A percentile compares a stretch with the other conserved stretches of the same genome.
These are phyloP conservation scores for Nebria salina DNA, from an alignment of 2,888 invertebrate species.

Conservation along the genomic window DNA sequence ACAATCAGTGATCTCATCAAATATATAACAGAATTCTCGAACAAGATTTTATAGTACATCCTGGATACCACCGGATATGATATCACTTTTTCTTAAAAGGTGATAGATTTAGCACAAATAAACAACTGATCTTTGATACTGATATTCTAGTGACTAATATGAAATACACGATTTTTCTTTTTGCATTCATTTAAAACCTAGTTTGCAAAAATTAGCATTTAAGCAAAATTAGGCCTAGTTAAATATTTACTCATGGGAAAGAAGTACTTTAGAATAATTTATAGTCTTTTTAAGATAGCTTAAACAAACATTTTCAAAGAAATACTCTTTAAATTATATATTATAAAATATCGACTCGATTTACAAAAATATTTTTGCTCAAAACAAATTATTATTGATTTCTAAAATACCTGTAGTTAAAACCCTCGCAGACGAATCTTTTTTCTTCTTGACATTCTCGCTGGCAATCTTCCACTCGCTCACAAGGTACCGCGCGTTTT, in stretches of 20 bases:
- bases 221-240: background rate
- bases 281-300: background rate
- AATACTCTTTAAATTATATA: background rate
- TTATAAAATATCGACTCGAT: background rate
- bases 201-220: background rate
- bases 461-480: slow-evolving; percentile 79
- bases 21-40: background rate
- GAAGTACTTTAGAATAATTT: background rate
- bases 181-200: background rate
- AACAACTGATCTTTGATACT: slow-evolving; percentile 4
- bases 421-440: slow-evolving; percentile 82
- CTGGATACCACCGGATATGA: slow-evolving; percentile 7
- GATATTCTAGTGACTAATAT: slow-evolving; percentile 1
- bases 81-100: slow-evolving; percentile 4
- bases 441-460: slow-evolving; percentile 79
- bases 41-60: background rate
- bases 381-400: no score
- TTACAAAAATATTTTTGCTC: background rate
- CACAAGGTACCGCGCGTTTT: slow-evolving; percentile 74
- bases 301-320: background rate
- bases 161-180: background rate
- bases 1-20: slow-evolving; percentile 12
- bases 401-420: slow-evolving; percentile 73
- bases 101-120: background rate
- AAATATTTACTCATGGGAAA: background rate